Percentiles rank a stretch among this genome's conserved stretches.
These are phyloP conservation scores for Microtus richardsoni DNA, from an alignment of 2,113 vertebrate genomes.

Conservation along the genomic window DNA sequence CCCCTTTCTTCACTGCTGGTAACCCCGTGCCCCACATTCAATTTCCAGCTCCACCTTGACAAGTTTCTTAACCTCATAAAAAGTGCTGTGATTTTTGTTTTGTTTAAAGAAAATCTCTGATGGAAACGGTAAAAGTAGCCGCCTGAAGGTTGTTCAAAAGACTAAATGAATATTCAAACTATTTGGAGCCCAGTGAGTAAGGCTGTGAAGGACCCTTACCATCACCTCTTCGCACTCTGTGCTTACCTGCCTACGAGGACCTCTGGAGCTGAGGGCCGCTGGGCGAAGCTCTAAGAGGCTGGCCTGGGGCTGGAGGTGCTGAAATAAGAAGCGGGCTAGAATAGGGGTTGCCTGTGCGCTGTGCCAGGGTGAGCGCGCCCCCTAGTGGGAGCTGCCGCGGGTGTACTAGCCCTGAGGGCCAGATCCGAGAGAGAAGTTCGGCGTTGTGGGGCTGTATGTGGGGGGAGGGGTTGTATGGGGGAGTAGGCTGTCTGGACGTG, in stretches of 20 bases:
- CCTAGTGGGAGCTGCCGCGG: not conserved
- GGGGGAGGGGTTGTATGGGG: no score
- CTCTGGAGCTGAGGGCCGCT: slow-evolving; percentile 21
- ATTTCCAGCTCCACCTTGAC: not conserved
- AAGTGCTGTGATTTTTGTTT: not conserved
- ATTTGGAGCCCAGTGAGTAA: not conserved
- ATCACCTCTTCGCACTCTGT: not conserved
- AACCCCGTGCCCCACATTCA: not conserved
- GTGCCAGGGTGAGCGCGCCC: not conserved
- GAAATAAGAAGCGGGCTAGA: not conserved
- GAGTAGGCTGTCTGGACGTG: accelerated
- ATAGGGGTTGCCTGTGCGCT: not conserved
- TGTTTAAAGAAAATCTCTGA: not conserved
- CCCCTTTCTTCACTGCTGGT: not conserved
- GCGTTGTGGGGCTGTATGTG: no score
- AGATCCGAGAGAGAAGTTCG: not conserved
- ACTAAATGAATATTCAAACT: not conserved
- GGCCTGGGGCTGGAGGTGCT: not conserved
- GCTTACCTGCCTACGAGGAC: slow-evolving; percentile 58
- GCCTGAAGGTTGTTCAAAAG: not conserved
- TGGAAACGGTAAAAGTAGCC: not conserved
- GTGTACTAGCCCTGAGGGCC: not conserved
- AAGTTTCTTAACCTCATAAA: not conserved
- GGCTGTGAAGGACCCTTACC: not conserved
- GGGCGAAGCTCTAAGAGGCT: not conserved